phyloP scores from a whole-genome alignment of 2,797 vertebrate species.

The Avahi laniger region DNA sequence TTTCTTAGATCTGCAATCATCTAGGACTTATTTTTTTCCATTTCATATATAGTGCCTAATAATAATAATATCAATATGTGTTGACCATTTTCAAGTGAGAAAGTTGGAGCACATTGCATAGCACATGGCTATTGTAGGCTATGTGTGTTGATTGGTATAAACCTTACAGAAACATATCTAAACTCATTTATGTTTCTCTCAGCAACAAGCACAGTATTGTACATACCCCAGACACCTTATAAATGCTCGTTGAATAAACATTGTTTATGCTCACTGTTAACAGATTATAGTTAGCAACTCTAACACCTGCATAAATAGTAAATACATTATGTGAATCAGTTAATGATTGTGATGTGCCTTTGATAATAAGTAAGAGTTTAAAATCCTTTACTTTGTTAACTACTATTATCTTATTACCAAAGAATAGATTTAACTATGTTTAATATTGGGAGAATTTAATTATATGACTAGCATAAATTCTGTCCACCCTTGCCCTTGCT shows the following conservation, averaged over 20 bases:
- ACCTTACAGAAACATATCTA: background rate
- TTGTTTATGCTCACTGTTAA: background rate
- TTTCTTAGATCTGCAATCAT: background rate
- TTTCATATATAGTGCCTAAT: background rate
- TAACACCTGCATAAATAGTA: constrained; percentile 20
- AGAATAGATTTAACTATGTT: constrained; percentile 28
- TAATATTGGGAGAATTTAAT: background rate
- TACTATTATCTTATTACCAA: constrained; percentile 24
- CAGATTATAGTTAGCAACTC: constrained; percentile 9
- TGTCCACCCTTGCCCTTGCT: background rate
- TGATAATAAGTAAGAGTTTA: constrained; percentile 29
- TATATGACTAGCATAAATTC: constrained; percentile 39
- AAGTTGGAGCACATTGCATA: background rate
- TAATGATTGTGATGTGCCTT: background rate
- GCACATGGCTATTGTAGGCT: background rate
- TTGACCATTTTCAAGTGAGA: background rate
- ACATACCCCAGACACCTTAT: background rate
- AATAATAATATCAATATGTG: background rate
- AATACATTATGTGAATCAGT: background rate
- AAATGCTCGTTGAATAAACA: background rate
- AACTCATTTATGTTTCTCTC: constrained; percentile 2
- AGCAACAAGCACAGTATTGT: background rate
- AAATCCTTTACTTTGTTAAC: constrained; percentile 25
- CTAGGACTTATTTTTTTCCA: background rate
- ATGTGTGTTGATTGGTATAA: background rate